These are phyloP conservation scores for Luperina nickerlii DNA, from an alignment of 2,888 invertebrate species.

Conservation along the genomic window DNA sequence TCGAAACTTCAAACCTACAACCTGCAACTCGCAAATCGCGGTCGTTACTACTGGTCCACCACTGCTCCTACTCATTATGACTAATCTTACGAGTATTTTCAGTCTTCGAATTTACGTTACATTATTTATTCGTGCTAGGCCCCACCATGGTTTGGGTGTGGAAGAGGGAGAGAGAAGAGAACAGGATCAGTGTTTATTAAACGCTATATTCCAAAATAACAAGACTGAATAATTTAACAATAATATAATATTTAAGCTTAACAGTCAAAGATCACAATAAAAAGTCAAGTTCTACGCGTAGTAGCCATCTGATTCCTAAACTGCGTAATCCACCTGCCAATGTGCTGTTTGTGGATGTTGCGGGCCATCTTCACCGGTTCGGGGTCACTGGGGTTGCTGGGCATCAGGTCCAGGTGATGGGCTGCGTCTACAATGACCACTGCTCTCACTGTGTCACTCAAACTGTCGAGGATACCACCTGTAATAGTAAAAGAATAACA, in stretches of 20 bases:
- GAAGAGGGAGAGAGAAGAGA: not conserved
- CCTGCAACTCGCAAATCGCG: too few relatives aligned
- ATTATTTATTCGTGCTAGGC: not conserved
- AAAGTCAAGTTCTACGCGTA: slow-evolving; percentile 51
- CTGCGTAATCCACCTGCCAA: slow-evolving; percentile 90
- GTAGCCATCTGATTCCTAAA: slow-evolving; percentile 59
- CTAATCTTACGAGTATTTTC: not conserved
- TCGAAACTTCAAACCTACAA: not conserved
- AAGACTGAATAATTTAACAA: slow-evolving; percentile 7
- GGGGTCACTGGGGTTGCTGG: slow-evolving; percentile 91
- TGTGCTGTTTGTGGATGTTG: slow-evolving; percentile 90
- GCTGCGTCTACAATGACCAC: slow-evolving; percentile 95
- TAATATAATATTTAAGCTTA: slow-evolving; percentile 36
- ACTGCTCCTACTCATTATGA: not conserved
- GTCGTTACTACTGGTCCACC: not conserved
- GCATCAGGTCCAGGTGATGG: slow-evolving; percentile 96
- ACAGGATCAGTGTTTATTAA: not conserved
- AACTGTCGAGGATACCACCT: slow-evolving; percentile 93
- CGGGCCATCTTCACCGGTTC: slow-evolving; percentile 91
- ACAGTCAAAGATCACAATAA: slow-evolving; percentile 31
- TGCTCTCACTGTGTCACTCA: slow-evolving; percentile 92
- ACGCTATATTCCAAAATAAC: not conserved
- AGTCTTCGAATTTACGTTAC: not conserved
- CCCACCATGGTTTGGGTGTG: not conserved
- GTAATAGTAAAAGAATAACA: slow-evolving; percentile 22